Base-by-base conservation (phyloP, 1,140 invertebrate species). In the Drosophila tropicalis region DNA sequence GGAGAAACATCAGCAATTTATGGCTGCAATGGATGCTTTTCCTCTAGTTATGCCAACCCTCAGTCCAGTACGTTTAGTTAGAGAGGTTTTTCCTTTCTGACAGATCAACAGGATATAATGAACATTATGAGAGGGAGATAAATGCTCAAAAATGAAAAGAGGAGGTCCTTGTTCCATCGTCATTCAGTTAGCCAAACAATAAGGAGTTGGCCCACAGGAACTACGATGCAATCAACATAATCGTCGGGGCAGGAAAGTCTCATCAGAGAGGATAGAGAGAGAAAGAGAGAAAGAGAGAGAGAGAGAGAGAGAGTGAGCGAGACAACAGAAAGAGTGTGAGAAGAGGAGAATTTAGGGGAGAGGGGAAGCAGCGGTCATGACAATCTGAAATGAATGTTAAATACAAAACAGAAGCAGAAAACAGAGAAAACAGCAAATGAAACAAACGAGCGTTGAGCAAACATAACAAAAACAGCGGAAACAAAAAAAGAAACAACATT, bases 321-420 rank as follows among this genome's bases (percentile, higher is more conserved):
- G 41, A 15, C n/a, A n/a, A 17, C 25, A 74, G 44, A 1, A 9
- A 22, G 44, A 19, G 9, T 1, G 15, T 9, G 7, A 9, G 19
- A 22, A 29, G 29, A 29, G 29, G 5, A 29, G 29, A 29, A 1
- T 29, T 29, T 29, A 19, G 9, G 44, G 17, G 9, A 19, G 7
- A 9, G 7, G n/a, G 17, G 10, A 22, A 51, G 76, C 83, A 73
- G 69, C 72, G 79, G 70, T 79, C 79, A 78, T 79, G 83, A 86
- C 83, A 86, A 86, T 86, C 79, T 86, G 79, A 86, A 86, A 86
- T 86, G 83, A 87, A 86, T 86, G 83, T 87, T 87, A 86, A 86
- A 86, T 82, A 82, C 83, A 71, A 76, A 78, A 51, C 44, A 51
- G 44, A 51, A 51, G 44, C 68, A 70, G 65, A 63, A 65, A 69